Percentiles rank a stretch among this genome's conserved stretches.
Evolutionary conservation across 2,113 vertebrate species (phyloP).

Genomic region (Cryptotis parvus): DNA sequence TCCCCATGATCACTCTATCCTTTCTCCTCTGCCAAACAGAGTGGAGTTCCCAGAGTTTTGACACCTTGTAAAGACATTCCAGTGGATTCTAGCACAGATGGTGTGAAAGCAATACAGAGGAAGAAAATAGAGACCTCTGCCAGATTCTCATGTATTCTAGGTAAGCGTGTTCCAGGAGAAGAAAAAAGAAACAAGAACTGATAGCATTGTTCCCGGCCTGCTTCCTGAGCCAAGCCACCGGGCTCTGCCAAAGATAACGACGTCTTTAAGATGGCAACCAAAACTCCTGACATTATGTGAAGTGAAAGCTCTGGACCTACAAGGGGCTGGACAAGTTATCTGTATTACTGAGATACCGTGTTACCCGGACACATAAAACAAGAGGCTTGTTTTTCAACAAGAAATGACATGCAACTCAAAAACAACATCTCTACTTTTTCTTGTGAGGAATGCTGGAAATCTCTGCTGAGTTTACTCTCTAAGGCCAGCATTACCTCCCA

Average conservation of each 20-base stretch:
- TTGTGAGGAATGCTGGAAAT: constrained; percentile 13
- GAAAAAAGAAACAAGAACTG: constrained; percentile 67
- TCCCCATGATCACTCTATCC: constrained; percentile 81
- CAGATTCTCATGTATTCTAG: constrained; percentile 82
- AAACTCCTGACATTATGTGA: constrained; percentile 60
- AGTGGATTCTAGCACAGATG: constrained; percentile 83
- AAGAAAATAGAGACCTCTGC: constrained; percentile 79
- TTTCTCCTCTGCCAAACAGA: constrained; percentile 82
- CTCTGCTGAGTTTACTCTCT: constrained; percentile 46
- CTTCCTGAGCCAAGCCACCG: constrained; percentile 80
- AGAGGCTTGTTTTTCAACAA: constrained; percentile 37
- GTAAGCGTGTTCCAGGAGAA: constrained; percentile 79
- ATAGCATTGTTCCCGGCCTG: constrained; percentile 80
- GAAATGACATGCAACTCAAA: constrained; percentile 56
- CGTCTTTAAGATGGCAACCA: constrained; percentile 77
- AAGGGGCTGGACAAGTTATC: constrained; percentile 61
- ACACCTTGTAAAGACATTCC: constrained; percentile 88
- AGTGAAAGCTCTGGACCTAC: constrained; percentile 57
- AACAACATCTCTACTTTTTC: constrained; percentile 63
- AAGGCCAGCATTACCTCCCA: background rate
- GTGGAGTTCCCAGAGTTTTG: constrained; percentile 83
- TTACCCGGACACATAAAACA: constrained; percentile 64
- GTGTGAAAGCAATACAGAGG: constrained; percentile 80
- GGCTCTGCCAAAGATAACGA: constrained; percentile 82
- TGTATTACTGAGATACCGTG: constrained; percentile 53